Percentiles rank a stretch among this genome's conserved stretches.
These are phyloP conservation scores for Peromyscus aztecus DNA, from an alignment of 2,797 vertebrate species.

Conservation along the genomic window DNA sequence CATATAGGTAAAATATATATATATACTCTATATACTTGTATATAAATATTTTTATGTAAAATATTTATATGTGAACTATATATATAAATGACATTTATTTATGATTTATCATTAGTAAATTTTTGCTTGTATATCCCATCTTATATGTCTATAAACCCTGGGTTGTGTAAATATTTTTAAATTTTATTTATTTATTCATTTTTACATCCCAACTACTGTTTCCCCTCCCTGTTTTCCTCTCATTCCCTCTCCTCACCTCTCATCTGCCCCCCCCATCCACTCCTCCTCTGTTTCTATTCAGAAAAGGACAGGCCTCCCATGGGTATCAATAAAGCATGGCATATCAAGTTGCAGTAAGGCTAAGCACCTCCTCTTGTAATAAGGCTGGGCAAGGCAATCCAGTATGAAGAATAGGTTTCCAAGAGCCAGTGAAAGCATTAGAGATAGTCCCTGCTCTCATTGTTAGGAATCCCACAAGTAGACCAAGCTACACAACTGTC, in stretches of 20 bases:
- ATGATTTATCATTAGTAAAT: background rate
- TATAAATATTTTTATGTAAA: too few relatives aligned
- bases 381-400: background rate
- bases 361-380: background rate
- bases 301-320: background rate
- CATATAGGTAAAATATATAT: background rate
- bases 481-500: background rate
- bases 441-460: rapidly evolving
- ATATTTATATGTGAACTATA: too few relatives aligned
- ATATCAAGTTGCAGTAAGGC: background rate
- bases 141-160: background rate
- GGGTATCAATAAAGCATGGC: background rate
- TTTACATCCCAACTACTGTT: too few relatives aligned
- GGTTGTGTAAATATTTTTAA: too few relatives aligned
- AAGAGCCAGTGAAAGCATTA: background rate
- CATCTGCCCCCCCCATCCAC: too few relatives aligned
- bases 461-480: background rate
- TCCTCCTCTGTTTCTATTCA: too few relatives aligned
- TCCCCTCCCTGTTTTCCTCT: too few relatives aligned
- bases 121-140: background rate
- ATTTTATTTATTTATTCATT: too few relatives aligned
- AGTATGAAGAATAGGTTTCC: background rate
- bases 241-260: too few relatives aligned
- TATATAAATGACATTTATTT: too few relatives aligned
- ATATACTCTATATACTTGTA: too few relatives aligned